phyloP scores from a whole-genome alignment of 2,113 vertebrate species.

The Aythya baeri region DNA sequence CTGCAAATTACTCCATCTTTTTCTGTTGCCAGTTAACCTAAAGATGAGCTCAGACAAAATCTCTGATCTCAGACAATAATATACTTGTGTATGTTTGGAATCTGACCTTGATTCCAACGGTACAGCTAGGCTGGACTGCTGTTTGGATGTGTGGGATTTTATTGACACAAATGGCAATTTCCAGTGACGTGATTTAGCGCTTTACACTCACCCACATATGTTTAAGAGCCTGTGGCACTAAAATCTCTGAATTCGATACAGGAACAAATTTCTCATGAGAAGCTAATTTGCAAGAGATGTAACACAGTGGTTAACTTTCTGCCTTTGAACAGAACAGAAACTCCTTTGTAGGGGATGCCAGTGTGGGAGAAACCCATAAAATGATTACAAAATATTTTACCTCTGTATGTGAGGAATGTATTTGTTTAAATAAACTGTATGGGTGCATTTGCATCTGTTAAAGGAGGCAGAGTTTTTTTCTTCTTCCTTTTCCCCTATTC shows the following conservation, averaged over 20 bases:
- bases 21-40: not conserved
- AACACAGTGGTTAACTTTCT: not conserved
- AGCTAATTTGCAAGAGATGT: not conserved
- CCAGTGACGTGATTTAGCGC: not conserved
- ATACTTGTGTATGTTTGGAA: not conserved
- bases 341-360: not conserved
- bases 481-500: not conserved
- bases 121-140: not conserved
- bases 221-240: not conserved
- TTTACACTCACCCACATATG: not conserved
- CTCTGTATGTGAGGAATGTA: too few relatives aligned
- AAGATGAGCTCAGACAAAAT: not conserved
- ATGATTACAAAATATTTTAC: not conserved
- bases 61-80: not conserved
- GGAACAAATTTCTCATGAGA: not conserved
- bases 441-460: not conserved
- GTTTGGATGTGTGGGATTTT: not conserved
- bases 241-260: not conserved
- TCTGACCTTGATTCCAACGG: not conserved
- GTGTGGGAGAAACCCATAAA: not conserved
- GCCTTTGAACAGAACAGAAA: not conserved
- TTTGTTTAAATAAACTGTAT: not conserved
- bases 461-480: not conserved
- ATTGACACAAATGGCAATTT: not conserved
- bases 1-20: not conserved